Evolutionary conservation across 2,888 invertebrate species (phyloP).

Genomic region (Nephrotoma flavescens): DNA sequence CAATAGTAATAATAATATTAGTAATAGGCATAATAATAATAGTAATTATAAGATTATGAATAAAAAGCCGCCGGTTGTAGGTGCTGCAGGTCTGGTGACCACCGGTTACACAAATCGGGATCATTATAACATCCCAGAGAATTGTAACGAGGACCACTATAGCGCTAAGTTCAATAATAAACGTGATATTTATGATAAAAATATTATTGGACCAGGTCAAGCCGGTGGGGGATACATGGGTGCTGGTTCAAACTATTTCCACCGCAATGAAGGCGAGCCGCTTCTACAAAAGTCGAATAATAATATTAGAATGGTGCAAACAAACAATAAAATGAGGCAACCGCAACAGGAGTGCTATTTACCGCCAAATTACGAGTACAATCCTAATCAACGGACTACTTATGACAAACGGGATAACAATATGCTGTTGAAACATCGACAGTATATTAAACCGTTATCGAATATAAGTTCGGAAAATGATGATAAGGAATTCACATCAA

Average conservation of each 20-base stretch:
- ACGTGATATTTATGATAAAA: constrained; percentile 2
- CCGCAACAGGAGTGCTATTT: neutral
- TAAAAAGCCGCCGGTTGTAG: neutral
- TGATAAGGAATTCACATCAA: constrained; percentile 45
- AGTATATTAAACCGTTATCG: constrained; percentile 42
- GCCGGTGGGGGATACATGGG: neutral
- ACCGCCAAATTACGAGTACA: constrained; percentile 28
- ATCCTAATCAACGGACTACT: neutral
- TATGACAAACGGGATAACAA: neutral
- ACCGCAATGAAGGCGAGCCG: constrained; percentile 32
- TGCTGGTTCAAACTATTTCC: constrained; percentile 18
- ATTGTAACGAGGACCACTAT: constrained; percentile 22
- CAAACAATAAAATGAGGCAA: neutral
- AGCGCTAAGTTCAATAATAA: neutral
- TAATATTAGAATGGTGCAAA: neutral
- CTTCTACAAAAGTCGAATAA: constrained; percentile 21
- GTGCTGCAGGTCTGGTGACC: constrained; percentile 10
- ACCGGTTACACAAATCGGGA: constrained; percentile 17
- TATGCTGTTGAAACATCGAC: constrained; percentile 15
- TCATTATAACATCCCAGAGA: constrained; percentile 32
- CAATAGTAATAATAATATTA: constrained; percentile 4
- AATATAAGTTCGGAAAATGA: constrained; percentile 36
- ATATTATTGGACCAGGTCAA: constrained; percentile 12
- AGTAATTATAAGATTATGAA: constrained; percentile 15
- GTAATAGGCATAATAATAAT: constrained; percentile 4